These are phyloP conservation scores for Bubalus kerabau DNA, from an alignment of 2,113 vertebrate species.

Conservation along the genomic window DNA sequence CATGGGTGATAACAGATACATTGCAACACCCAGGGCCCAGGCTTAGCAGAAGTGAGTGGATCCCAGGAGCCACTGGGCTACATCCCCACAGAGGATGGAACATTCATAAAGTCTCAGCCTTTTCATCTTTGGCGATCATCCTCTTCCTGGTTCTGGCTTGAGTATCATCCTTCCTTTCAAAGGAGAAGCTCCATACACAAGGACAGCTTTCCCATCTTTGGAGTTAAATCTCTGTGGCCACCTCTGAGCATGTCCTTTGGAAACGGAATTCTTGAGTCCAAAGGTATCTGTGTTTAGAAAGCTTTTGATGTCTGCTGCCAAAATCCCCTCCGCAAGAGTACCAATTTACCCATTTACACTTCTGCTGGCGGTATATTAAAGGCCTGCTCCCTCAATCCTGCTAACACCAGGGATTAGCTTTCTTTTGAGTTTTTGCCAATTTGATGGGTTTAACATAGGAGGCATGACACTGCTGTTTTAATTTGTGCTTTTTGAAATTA, in stretches of 20 bases:
- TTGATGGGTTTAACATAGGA: neutral
- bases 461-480: conserved; percentile 20
- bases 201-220: neutral
- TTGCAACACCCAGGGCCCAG: neutral
- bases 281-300: conserved; percentile 29
- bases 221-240: neutral
- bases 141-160: neutral
- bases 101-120: no score
- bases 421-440: conserved; percentile 35
- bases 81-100: neutral
- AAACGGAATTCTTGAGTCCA: neutral
- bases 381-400: neutral
- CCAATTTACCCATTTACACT: conserved; percentile 20
- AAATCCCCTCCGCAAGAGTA: neutral
- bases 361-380: conserved; percentile 17
- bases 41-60: neutral
- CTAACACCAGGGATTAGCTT: neutral
- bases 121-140: neutral
- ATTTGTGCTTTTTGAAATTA: conserved; percentile 8
- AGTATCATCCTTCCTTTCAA: neutral
- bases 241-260: neutral
- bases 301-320: conserved; percentile 31
- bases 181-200: neutral
- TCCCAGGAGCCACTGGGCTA: rapidly evolving
- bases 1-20: neutral